A percentile compares a stretch with the other conserved stretches of the same genome.
Evolutionary conservation across 2,113 vertebrate genomes (phyloP).

Genomic region (Psittacula cyanocephala): DNA sequence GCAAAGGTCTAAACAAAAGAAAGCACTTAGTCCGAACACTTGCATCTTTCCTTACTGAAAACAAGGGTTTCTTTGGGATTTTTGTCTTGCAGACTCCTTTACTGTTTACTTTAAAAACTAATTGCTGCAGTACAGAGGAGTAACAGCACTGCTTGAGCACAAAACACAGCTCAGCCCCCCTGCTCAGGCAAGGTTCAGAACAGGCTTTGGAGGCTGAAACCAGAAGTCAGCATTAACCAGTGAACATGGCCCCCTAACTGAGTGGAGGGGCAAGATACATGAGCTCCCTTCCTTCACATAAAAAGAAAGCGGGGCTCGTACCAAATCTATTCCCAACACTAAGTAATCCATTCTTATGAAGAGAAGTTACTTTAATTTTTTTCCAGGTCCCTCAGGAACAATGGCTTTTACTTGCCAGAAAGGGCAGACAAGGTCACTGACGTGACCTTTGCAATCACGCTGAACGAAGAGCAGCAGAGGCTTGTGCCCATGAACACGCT

Average conservation of each 20-base stretch:
- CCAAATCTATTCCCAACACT: rapidly evolving
- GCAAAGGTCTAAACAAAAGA: not conserved
- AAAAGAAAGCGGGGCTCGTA: rapidly evolving
- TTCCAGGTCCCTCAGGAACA: rapidly evolving
- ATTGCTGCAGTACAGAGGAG: not conserved
- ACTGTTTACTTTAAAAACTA: not conserved
- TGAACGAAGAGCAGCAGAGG: rapidly evolving
- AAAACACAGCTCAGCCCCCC: not conserved
- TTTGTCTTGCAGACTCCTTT: not conserved
- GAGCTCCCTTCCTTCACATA: not conserved
- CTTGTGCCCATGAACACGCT: rapidly evolving
- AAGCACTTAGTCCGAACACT: not conserved
- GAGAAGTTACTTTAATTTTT: not conserved
- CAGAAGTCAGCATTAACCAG: rapidly evolving
- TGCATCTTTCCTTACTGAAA: not conserved
- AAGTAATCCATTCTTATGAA: rapidly evolving
- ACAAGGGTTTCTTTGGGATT: too few relatives aligned
- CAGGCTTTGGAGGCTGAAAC: rapidly evolving
- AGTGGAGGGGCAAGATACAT: rapidly evolving
- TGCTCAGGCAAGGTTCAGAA: not conserved
- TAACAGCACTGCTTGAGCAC: not conserved
- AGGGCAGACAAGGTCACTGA: not conserved
- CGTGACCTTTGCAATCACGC: rapidly evolving
- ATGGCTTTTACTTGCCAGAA: not conserved
- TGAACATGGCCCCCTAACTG: rapidly evolving